Conservation (phyloP, 1,140 invertebrate genomes). For the Bombus haemorrhoidalis region DNA sequence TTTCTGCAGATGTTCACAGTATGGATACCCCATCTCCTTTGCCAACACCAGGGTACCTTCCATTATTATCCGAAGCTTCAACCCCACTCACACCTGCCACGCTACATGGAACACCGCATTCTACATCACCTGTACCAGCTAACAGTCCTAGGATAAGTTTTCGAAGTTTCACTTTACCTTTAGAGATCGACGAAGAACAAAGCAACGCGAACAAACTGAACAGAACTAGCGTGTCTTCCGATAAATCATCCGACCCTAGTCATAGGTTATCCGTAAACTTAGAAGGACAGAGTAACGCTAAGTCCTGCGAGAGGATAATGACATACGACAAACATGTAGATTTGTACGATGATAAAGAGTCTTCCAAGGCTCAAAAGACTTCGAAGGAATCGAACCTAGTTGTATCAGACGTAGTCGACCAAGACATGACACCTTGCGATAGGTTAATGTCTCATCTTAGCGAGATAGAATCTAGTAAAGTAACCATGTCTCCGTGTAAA, state of each 20-base stretch:
- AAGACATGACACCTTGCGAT: conserved; percentile 78
- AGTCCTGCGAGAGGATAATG: conserved; percentile 70
- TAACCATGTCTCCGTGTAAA: conserved; percentile 17
- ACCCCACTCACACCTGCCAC: conserved; percentile 78
- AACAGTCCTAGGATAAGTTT: conserved; percentile 81
- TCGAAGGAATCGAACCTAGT: conserved; percentile 53
- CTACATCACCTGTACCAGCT: conserved; percentile 73
- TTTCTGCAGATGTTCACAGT: conserved; percentile 79
- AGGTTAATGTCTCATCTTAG: conserved; percentile 68
- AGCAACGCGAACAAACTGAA: conserved; percentile 56
- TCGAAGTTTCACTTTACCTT: conserved; percentile 79
- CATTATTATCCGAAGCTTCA: conserved; percentile 79
- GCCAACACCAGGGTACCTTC: conserved; percentile 79
- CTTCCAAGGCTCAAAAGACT: conserved; percentile 52
- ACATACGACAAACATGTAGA: conserved; percentile 61
- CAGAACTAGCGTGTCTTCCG: conserved; percentile 68
- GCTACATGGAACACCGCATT: conserved; percentile 73
- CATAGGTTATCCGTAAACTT: conserved; percentile 74
- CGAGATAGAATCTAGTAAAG: conserved; percentile 50
- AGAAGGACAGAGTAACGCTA: conserved; percentile 61
- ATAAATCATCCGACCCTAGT: conserved; percentile 75
- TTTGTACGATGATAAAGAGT: conserved; percentile 51
- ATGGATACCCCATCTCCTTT: conserved; percentile 80
- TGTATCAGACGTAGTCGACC: conserved; percentile 68
- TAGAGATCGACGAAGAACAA: conserved; percentile 73